These are phyloP conservation scores for Archilochus colubris DNA, from an alignment of 2,113 vertebrate species.

Conservation along the genomic window DNA sequence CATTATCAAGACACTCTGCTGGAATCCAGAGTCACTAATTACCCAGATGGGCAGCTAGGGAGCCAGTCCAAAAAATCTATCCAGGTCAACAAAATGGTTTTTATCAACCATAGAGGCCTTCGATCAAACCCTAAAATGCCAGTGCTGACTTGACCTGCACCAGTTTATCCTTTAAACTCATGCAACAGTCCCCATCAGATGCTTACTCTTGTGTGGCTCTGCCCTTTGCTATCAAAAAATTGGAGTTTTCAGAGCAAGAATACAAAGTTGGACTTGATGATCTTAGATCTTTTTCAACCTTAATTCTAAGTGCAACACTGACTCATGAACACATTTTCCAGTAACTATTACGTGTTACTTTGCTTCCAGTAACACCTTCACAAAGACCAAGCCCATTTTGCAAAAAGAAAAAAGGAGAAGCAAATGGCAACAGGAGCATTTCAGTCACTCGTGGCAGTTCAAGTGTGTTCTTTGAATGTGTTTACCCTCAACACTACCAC, in stretches of 20 bases:
- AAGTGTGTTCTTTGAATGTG: neutral
- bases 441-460: neutral
- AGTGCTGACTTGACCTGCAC: neutral
- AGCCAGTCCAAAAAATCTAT: neutral
- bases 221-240: neutral
- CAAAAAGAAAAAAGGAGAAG: neutral
- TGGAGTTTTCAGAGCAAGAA: no score
- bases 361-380: neutral
- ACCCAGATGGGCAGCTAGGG: neutral
- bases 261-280: no score
- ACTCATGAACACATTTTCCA: neutral
- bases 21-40: neutral
- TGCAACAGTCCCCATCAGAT: neutral
- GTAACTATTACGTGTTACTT: neutral
- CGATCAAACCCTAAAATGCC: neutral
- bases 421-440: neutral
- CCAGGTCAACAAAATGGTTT: neutral
- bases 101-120: accelerated
- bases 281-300: no score
- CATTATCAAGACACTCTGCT: neutral
- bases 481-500: neutral
- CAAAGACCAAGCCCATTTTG: neutral
- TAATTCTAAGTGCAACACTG: neutral
- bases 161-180: neutral
- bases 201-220: accelerated